Percentiles rank a stretch among this genome's conserved stretches.
These are phyloP conservation scores for Drosophila stalkeri DNA, from an alignment of 2,888 invertebrate species.

Conservation along the genomic window DNA sequence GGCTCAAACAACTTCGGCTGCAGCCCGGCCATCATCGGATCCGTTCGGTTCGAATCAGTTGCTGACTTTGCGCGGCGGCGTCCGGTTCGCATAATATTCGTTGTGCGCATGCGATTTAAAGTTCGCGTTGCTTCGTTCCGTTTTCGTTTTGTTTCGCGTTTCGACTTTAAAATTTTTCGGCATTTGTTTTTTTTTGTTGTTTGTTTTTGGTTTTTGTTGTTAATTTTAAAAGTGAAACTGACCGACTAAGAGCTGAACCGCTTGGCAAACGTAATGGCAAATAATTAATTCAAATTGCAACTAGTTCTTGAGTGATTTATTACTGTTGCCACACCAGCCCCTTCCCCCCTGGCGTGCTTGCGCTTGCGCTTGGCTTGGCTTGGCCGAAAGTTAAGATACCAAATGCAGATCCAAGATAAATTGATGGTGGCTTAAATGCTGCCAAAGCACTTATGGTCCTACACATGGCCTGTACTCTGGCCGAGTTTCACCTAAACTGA, in stretches of 20 bases:
- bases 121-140: conserved; percentile 12
- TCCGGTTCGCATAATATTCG: conserved; percentile 57
- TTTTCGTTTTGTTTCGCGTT: conserved; percentile 20
- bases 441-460: conserved; percentile 13
- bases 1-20: conserved; percentile 22
- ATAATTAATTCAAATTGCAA: conserved; percentile 39
- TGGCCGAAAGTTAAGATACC: neutral
- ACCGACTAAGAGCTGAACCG: conserved; percentile 28
- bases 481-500: conserved; percentile 57
- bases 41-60: conserved; percentile 67
- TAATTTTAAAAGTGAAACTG: conserved; percentile 67
- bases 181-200: conserved; percentile 7
- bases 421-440: conserved; percentile 17
- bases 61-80: conserved; percentile 71
- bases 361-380: neutral
- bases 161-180: conserved; percentile 10
- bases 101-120: conserved; percentile 41
- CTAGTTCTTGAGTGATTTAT: conserved; percentile 19
- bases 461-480: conserved; percentile 18
- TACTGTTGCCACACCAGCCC: neutral
- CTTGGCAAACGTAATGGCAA: conserved; percentile 44
- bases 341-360: neutral
- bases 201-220: conserved; percentile 16
- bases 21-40: conserved; percentile 26
- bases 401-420: conserved; percentile 29